Base-by-base conservation (phyloP, 2,113 vertebrate genomes). In the Melanerpes formicivorus region DNA sequence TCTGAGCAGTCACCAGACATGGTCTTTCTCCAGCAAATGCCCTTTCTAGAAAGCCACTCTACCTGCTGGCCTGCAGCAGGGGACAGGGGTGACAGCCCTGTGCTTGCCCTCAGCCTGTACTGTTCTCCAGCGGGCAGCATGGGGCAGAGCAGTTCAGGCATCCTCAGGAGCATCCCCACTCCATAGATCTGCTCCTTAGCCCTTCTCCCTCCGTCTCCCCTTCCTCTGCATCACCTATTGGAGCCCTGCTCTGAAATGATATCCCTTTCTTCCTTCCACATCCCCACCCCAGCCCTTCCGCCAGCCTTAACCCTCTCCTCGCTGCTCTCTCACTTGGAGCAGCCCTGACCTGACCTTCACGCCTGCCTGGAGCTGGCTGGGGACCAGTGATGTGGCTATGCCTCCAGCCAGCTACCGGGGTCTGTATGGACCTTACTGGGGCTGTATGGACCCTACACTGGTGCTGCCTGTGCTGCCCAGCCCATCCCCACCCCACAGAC, bases 301-400 rank as follows among this genome's bases (percentile, higher is more conserved):
- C 48, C 80, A 65, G 73, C 56, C 16, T 92, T 93, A 96, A 94
- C 84, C 65, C 86, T 67, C 42, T 82, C 60, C 63, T 89, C 6
- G 0, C 83, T 11, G 19, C 50, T 81, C 66, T 60, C 26, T 66
- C 40, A 10, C 75, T 34, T 26, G 88, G 67, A 50, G 63, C 67
- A 90, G 86, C 85, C 71, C 75, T 73, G 73, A 40, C 66, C 88
- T 88, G 93, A 90, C 74, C 87, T 92, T 93, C 87, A 76, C 2
- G 16, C 82, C 6, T 22, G 79, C 52, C 52, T 2, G 1, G 70
- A 58, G 75, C 19, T 0, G 2, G 64, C 59, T 0, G 15, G n/a
- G 78, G 63, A 58, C 58, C 79, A 34, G 84, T 4, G 0, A 12
- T 1, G 9, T 19, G 34, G n/a, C 80, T 1, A 5, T 62, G 44